Evolutionary conservation across 2,888 invertebrate species (phyloP).

Genomic region (Odontomyia ornata): DNA sequence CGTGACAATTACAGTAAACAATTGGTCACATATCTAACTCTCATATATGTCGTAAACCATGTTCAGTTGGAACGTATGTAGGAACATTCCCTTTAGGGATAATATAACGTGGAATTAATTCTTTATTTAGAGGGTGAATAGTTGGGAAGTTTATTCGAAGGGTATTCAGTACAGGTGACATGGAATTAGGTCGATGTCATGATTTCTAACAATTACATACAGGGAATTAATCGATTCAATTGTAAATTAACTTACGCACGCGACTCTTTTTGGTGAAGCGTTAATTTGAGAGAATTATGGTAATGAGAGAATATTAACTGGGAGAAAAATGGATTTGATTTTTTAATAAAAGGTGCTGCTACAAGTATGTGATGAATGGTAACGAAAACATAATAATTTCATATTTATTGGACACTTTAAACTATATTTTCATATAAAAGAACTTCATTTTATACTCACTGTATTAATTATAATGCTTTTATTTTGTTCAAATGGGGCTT

Average conservation of each 20-base stretch:
- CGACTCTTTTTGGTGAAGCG: not conserved
- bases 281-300: no score
- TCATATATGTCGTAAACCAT: not conserved
- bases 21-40: not conserved
- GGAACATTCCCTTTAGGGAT: not conserved
- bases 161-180: not conserved
- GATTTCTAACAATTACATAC: not conserved
- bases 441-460: no score
- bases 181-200: constrained; percentile 3
- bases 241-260: not conserved
- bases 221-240: not conserved
- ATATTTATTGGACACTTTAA: no score
- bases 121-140: not conserved
- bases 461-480: no score
- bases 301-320: no score
- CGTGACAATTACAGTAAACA: constrained; percentile 37
- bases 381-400: no score
- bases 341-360: no score
- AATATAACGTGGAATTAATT: not conserved
- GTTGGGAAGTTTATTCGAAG: not conserved
- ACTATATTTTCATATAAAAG: no score
- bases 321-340: no score
- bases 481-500: no score
- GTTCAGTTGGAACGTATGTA: no score
- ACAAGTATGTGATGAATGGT: no score